Conservation (phyloP, 1,140 invertebrate species). For the Mya arenaria region DNA sequence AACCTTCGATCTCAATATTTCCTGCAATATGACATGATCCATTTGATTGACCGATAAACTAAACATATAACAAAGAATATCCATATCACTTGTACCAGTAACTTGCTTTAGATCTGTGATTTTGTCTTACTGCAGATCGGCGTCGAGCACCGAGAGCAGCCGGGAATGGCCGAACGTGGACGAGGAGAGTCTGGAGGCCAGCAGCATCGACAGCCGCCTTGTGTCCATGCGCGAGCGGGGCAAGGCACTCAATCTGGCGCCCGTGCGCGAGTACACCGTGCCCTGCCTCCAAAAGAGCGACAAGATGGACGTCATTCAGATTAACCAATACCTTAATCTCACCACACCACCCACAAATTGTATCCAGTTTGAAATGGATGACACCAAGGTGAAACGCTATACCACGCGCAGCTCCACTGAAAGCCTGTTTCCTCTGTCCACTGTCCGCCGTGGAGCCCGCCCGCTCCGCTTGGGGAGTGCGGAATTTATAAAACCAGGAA, state of each 20-base stretch:
- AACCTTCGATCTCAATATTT: too few relatives aligned
- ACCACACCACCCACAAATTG: slow-evolving; percentile 32
- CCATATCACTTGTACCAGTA: too few relatives aligned
- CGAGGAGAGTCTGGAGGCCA: slow-evolving; percentile 41
- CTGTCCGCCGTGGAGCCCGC: slow-evolving; percentile 1
- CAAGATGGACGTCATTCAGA: slow-evolving; percentile 25
- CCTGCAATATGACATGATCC: too few relatives aligned
- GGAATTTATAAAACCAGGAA: slow-evolving; percentile 50
- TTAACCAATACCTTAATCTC: slow-evolving; percentile 49
- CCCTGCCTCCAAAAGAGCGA: slow-evolving; percentile 15
- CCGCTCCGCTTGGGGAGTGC: slow-evolving; percentile 50
- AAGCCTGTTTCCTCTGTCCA: slow-evolving; percentile 18
- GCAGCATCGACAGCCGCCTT: not conserved
- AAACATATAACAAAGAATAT: too few relatives aligned
- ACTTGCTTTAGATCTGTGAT: too few relatives aligned
- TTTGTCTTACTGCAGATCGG: slow-evolving; percentile 15
- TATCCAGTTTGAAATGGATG: slow-evolving; percentile 41
- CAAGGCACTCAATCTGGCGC: slow-evolving; percentile 47
- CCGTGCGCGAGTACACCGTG: slow-evolving; percentile 31
- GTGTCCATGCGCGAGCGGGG: slow-evolving; percentile 44
- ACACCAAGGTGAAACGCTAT: slow-evolving; percentile 1
- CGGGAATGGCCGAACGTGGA: not conserved
- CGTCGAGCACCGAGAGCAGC: slow-evolving; percentile 5
- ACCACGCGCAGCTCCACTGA: not conserved
- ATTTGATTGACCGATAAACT: too few relatives aligned